Conservation (phyloP, 2,113 vertebrate genomes). For the Phainopepla nitens region DNA sequence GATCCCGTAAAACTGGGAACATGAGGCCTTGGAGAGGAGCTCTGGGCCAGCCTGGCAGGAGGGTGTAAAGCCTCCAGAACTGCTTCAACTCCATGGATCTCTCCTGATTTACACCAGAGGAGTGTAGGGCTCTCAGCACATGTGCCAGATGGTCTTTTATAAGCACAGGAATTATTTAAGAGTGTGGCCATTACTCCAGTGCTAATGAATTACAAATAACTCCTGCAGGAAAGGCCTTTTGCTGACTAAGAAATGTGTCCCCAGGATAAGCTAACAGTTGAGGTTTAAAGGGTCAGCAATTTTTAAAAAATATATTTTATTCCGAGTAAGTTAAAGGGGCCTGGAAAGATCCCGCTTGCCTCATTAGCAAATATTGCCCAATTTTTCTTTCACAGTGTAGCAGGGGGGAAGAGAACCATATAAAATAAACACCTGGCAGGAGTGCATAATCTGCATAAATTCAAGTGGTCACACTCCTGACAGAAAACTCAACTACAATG, state of each 20-base stretch:
- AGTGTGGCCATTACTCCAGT: background rate
- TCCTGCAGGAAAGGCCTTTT: conserved; percentile 40
- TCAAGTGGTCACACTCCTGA: conserved; percentile 5
- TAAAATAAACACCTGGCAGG: conserved; percentile 62
- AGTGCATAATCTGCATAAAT: conserved; percentile 55
- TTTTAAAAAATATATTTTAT: conserved; percentile 15
- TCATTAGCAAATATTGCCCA: conserved; percentile 62
- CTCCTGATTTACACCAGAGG: background rate
- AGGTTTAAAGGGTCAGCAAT: conserved; percentile 62
- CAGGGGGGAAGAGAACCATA: background rate
- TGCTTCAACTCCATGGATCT: background rate
- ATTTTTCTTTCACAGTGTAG: conserved; percentile 28
- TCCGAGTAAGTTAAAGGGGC: conserved; percentile 13
- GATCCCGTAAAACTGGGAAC: background rate
- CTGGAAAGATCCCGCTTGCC: conserved; percentile 39
- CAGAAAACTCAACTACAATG: conserved; percentile 1
- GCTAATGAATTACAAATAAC: conserved; percentile 53
- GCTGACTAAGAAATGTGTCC: conserved; percentile 37
- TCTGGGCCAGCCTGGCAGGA: background rate
- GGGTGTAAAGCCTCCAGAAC: background rate
- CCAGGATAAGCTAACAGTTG: conserved; percentile 18
- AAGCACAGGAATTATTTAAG: conserved; percentile 49
- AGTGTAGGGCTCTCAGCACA: background rate
- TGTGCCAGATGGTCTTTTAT: conserved; percentile 48
- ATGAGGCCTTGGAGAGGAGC: background rate